A percentile compares a stretch with the other conserved stretches of the same genome.
These are phyloP conservation scores for Drosophila testacea DNA, from an alignment of 2,888 invertebrate species.

Conservation along the genomic window DNA sequence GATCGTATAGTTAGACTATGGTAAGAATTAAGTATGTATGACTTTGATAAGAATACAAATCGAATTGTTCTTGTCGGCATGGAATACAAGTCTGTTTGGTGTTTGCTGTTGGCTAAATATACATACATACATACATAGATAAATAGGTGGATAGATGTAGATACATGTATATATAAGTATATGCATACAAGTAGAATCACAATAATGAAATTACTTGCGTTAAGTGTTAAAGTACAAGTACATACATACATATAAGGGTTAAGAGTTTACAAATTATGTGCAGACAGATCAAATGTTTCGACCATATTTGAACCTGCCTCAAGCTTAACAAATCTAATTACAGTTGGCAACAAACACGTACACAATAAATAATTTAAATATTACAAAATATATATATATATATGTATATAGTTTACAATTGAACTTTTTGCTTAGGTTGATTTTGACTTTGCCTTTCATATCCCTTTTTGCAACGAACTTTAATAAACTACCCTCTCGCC, in stretches of 20 bases:
- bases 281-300: slow-evolving; percentile 24
- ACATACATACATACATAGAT: slow-evolving; percentile 1
- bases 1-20: neutral
- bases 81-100: slow-evolving; percentile 30
- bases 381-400: slow-evolving; percentile 45
- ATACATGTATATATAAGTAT: slow-evolving; percentile 27
- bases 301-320: slow-evolving; percentile 25
- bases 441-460: slow-evolving; percentile 15
- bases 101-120: slow-evolving; percentile 8
- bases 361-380: slow-evolving; percentile 59
- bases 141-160: neutral
- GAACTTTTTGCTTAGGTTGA: slow-evolving; percentile 50
- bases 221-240: slow-evolving; percentile 48
- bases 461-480: neutral
- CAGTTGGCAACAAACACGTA: slow-evolving; percentile 50
- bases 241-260: slow-evolving; percentile 33
- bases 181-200: slow-evolving; percentile 57
- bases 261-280: slow-evolving; percentile 28
- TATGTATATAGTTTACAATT: slow-evolving; percentile 52
- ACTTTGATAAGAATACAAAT: slow-evolving; percentile 8
- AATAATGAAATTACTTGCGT: slow-evolving; percentile 70
- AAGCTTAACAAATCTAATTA: slow-evolving; percentile 49
- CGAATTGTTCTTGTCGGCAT: slow-evolving; percentile 6
- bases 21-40: slow-evolving; percentile 2
- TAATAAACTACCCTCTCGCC: neutral